Evolutionary conservation across 2,797 vertebrate genomes (phyloP), one percentile per base, ranked within the genome.

Genomic region (Schizopygopsis pylzovi): DNA sequence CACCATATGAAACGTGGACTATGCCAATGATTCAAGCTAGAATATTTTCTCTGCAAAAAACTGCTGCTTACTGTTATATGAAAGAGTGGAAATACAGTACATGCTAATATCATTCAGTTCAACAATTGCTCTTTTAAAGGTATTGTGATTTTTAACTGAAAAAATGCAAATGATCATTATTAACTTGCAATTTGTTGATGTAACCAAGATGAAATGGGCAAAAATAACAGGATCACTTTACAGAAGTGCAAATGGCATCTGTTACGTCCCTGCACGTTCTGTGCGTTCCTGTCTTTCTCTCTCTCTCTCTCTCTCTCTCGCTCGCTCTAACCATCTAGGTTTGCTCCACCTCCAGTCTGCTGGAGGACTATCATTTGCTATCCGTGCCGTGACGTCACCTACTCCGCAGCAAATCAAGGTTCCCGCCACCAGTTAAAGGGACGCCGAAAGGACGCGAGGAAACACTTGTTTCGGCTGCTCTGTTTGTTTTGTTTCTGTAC

Each of bases 1-100:
- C n/a, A 41, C 22, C n/a, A 56, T 54, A 56, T 68, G 39, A 79
- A 73, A 71, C 25, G 28, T 71, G 75, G 75, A 77, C 52, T 77
- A 59, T 77, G 52, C 52, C n/a, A 77, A 77, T 59, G 52, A 77
- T 37, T 59, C 33, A 15, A 54, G 12, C 49, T 76, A 6, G 49
- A 18, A 76, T 52, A 52, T 52, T 63, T 78, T 25, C 76, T 25
- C n/a, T 25, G 33, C 22, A 16, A n/a, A 78, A 79, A 73, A 16
- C 79, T 67, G 18, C 25, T 8, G 43, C 25, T 67, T 67, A 18
- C 43, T 49, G 20, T 65, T 13, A 67, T 65, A 49, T 11, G 28
- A 52, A 59, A n/a, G 33, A 41, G 33, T 9, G 11, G 54, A 7
- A n/a, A 12, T 15, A 9, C 13, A 6, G 18, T 15, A 2, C 6